phyloP scores from a whole-genome alignment of 2,113 vertebrate genomes.

The Oryctolagus cuniculus region DNA sequence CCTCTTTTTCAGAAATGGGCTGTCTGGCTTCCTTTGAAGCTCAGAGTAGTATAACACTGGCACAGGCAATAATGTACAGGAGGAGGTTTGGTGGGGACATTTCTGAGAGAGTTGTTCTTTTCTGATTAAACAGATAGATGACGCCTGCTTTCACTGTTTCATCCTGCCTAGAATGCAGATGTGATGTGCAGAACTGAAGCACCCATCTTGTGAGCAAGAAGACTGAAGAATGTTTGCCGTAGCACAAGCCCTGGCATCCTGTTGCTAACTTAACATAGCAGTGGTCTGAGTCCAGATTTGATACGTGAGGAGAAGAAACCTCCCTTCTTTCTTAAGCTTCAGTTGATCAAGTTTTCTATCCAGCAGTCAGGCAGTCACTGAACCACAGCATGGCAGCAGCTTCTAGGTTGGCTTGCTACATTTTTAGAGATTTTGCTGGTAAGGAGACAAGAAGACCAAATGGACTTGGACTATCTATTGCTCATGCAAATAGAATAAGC shows the following conservation, averaged over 20 bases:
- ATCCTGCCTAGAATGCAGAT: background rate
- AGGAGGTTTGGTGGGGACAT: background rate
- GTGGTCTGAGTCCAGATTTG: background rate
- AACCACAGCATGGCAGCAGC: background rate
- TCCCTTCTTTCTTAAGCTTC: background rate
- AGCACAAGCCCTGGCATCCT: background rate
- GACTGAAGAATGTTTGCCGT: background rate
- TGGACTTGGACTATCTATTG: background rate
- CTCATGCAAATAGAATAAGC: background rate
- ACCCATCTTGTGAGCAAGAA: background rate
- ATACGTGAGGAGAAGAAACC: background rate
- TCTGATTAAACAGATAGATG: background rate
- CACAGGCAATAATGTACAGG: background rate
- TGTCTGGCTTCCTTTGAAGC: background rate
- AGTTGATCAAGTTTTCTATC: background rate
- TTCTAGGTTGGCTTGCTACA: background rate
- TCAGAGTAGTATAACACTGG: background rate
- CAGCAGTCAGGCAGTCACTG: background rate
- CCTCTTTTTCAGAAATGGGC: background rate
- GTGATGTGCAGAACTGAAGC: background rate
- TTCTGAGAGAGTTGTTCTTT: conserved; percentile 5
- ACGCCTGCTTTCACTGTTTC: background rate
- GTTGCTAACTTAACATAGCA: background rate
- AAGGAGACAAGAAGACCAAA: background rate
- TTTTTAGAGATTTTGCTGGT: background rate